phyloP scores from a whole-genome alignment of 2,888 invertebrate species.

The Zaprionus lineosus region DNA sequence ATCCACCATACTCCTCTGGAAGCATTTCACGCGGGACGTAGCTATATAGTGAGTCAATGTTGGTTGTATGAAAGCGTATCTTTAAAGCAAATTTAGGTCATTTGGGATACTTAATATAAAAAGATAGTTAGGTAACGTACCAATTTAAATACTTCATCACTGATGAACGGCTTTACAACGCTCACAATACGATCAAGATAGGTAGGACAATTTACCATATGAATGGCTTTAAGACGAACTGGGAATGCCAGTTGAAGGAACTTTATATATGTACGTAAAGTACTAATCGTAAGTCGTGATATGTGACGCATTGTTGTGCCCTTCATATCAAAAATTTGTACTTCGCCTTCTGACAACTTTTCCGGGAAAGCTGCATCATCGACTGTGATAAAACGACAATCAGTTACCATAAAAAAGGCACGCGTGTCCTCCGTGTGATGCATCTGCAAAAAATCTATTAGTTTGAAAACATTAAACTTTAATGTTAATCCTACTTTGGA shows the following conservation, averaged over 20 bases:
- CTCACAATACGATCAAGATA: constrained; percentile 86
- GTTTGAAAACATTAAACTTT: not conserved
- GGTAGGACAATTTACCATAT: constrained; percentile 86
- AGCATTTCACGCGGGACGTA: constrained; percentile 84
- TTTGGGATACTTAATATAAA: not conserved
- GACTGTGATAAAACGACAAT: constrained; percentile 84
- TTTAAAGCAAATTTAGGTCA: constrained; percentile 64
- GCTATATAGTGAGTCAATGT: constrained; percentile 85
- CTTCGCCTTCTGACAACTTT: constrained; percentile 84
- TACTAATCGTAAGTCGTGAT: constrained; percentile 83
- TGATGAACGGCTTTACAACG: constrained; percentile 86
- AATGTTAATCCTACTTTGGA: constrained; percentile 79
- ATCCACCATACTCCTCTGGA: constrained; percentile 78
- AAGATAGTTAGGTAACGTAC: too few relatives aligned
- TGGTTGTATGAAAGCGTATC: constrained; percentile 87
- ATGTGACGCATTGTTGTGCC: constrained; percentile 87
- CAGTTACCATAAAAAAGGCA: constrained; percentile 89
- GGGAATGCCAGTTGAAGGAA: constrained; percentile 78
- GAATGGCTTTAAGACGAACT: constrained; percentile 82
- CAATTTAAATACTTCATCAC: constrained; percentile 86
- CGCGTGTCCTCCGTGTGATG: constrained; percentile 87
- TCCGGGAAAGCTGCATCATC: constrained; percentile 50
- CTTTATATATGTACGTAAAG: constrained; percentile 74
- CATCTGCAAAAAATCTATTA: constrained; percentile 81
- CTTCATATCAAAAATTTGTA: constrained; percentile 88